Evolutionary conservation across 2,888 invertebrate species (phyloP).

Genomic region (Pogonocherus hispidulus): DNA sequence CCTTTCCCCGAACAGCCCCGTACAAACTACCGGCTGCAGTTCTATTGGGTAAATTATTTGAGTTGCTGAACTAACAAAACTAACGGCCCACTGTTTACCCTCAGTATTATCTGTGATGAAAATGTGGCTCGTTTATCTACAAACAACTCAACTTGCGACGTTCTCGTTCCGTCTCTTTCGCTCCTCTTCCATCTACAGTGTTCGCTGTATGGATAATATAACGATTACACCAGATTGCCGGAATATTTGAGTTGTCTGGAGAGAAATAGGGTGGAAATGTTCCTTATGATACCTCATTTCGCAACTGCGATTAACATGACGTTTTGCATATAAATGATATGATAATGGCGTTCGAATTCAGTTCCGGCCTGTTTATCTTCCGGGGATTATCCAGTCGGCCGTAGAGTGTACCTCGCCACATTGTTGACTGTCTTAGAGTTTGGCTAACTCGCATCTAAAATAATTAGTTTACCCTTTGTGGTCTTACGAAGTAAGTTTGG

Average conservation of each 20-base stretch:
- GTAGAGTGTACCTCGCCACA: background rate
- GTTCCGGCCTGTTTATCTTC: slow-evolving; percentile 11
- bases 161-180: slow-evolving; percentile 26
- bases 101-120: slow-evolving; percentile 69
- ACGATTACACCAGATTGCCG: slow-evolving; percentile 45
- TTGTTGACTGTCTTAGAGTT: background rate
- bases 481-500: too few relatives aligned
- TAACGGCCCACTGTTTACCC: slow-evolving; percentile 67
- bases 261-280: slow-evolving; percentile 40
- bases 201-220: slow-evolving; percentile 36
- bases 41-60: slow-evolving; percentile 69
- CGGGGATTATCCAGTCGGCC: background rate
- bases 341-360: slow-evolving; percentile 44
- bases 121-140: slow-evolving; percentile 66
- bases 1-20: slow-evolving; percentile 58
- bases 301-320: slow-evolving; percentile 40
- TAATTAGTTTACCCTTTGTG: too few relatives aligned
- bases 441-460: too few relatives aligned
- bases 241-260: slow-evolving; percentile 41
- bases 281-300: slow-evolving; percentile 43
- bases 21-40: slow-evolving; percentile 66
- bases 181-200: slow-evolving; percentile 12
- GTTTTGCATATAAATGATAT: slow-evolving; percentile 46
- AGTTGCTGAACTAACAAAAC: slow-evolving; percentile 70
- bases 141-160: slow-evolving; percentile 58